Percentiles rank a stretch among this genome's conserved stretches.
Evolutionary conservation across 2,888 invertebrate genomes (phyloP).

Genomic region (Philaethria dido): DNA sequence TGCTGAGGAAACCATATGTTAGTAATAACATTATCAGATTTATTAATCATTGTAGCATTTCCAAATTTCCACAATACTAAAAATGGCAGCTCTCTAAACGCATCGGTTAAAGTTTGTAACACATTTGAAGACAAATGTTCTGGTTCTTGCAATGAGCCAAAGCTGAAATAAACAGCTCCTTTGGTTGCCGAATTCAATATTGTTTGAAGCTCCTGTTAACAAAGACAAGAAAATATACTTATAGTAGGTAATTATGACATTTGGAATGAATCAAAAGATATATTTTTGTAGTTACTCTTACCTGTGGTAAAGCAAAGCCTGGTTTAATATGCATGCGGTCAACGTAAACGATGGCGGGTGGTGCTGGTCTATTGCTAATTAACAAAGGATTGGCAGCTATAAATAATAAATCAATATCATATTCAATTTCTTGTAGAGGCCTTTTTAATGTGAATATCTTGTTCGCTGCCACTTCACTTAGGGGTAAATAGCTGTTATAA

Average conservation of each 20-base stretch:
- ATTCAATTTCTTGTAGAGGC: constrained; percentile 66
- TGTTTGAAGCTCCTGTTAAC: constrained; percentile 63
- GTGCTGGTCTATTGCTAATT: constrained; percentile 69
- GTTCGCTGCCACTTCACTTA: constrained; percentile 67
- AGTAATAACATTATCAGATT: constrained; percentile 73
- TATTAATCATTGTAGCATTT: constrained; percentile 65
- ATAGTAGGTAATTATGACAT: neutral
- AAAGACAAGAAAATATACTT: constrained; percentile 13
- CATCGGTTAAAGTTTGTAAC: constrained; percentile 67
- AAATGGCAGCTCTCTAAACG: constrained; percentile 76
- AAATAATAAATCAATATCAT: constrained; percentile 73
- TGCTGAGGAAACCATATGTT: constrained; percentile 83
- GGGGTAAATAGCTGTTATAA: constrained; percentile 64
- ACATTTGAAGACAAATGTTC: constrained; percentile 66
- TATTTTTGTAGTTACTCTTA: constrained; percentile 45
- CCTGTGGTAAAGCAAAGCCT: constrained; percentile 61
- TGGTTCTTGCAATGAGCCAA: constrained; percentile 78
- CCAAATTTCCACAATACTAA: constrained; percentile 82
- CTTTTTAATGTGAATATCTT: constrained; percentile 67
- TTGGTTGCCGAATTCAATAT: constrained; percentile 68
- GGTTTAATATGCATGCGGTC: constrained; percentile 74
- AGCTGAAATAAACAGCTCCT: constrained; percentile 77
- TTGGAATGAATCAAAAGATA: neutral
- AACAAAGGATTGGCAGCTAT: constrained; percentile 68
- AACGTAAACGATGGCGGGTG: constrained; percentile 66